Evolutionary conservation across 2,113 vertebrate species (phyloP).

Genomic region (Phalacrocorax pelagicus): DNA sequence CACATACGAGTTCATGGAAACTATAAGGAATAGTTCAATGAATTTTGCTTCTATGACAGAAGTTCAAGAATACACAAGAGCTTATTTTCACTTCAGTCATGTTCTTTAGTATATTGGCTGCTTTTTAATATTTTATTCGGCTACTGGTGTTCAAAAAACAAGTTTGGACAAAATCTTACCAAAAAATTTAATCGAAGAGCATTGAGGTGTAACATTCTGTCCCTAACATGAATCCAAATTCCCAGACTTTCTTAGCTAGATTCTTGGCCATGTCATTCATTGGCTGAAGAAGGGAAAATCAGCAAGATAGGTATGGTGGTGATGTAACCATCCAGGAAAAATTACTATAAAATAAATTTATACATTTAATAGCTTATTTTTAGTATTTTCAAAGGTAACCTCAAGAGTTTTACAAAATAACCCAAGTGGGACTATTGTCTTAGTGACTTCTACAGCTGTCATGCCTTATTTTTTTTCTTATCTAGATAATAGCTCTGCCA

Average conservation of each 20-base stretch:
- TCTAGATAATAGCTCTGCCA: neutral
- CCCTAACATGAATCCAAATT: neutral
- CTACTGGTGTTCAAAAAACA: neutral
- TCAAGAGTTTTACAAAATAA: neutral
- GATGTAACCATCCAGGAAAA: neutral
- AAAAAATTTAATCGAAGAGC: neutral
- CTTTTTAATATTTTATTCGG: neutral
- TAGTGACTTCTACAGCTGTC: neutral
- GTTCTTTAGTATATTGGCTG: neutral
- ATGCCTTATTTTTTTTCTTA: neutral
- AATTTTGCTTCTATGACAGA: neutral
- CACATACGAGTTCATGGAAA: neutral
- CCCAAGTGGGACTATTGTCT: neutral
- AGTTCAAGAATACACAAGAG: neutral
- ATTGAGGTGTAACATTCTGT: neutral
- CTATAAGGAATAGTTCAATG: neutral
- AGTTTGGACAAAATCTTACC: neutral
- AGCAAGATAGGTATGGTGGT: neutral
- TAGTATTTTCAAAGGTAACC: neutral
- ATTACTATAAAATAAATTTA: neutral
- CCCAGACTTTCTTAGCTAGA: neutral
- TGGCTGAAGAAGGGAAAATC: neutral
- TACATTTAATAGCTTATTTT: neutral
- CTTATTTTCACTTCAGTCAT: neutral
- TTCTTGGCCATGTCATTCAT: neutral